Percentiles rank a stretch among this genome's conserved stretches.
These are phyloP conservation scores for Palaemon carinicauda DNA, from an alignment of 1,140 invertebrate species.

Conservation along the genomic window DNA sequence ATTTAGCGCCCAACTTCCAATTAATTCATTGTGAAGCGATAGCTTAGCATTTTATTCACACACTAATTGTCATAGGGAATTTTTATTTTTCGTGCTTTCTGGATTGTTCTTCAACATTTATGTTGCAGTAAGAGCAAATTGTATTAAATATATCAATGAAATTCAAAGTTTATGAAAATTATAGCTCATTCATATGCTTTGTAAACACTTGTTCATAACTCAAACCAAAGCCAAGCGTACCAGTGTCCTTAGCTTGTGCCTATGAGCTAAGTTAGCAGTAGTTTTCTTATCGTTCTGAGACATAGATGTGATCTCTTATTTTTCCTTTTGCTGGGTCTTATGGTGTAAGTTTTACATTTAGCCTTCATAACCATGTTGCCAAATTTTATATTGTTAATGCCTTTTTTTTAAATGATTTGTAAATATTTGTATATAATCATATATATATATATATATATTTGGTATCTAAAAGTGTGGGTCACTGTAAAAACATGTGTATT, in stretches of 20 bases:
- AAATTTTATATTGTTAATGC: conserved; percentile 49
- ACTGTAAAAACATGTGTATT: conserved; percentile 12
- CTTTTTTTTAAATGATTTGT: conserved; percentile 28
- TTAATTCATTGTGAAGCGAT: too few relatives aligned
- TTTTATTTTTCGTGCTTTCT: too few relatives aligned
- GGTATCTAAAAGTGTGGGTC: conserved; percentile 10
- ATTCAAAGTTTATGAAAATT: too few relatives aligned
- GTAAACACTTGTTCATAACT: conserved; percentile 19
- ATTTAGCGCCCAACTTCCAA: too few relatives aligned
- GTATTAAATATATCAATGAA: too few relatives aligned
- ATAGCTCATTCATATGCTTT: neutral
- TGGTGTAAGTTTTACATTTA: conserved; percentile 9
- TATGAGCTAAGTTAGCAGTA: conserved; percentile 37
- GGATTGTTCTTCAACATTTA: too few relatives aligned
- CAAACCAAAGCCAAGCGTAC: conserved; percentile 50
- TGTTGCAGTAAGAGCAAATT: too few relatives aligned
- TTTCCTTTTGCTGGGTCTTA: conserved; percentile 7
- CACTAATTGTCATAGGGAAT: too few relatives aligned
- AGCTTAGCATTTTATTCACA: too few relatives aligned
- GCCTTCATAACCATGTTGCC: conserved; percentile 42
- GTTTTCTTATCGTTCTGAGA: conserved; percentile 1
- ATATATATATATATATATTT: conserved; percentile 13
- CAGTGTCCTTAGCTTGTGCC: conserved; percentile 54
- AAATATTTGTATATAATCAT: conserved; percentile 38
- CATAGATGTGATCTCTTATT: conserved; percentile 1